phyloP scores from a whole-genome alignment of 2,797 vertebrate species.

The Buceros bicornis region DNA sequence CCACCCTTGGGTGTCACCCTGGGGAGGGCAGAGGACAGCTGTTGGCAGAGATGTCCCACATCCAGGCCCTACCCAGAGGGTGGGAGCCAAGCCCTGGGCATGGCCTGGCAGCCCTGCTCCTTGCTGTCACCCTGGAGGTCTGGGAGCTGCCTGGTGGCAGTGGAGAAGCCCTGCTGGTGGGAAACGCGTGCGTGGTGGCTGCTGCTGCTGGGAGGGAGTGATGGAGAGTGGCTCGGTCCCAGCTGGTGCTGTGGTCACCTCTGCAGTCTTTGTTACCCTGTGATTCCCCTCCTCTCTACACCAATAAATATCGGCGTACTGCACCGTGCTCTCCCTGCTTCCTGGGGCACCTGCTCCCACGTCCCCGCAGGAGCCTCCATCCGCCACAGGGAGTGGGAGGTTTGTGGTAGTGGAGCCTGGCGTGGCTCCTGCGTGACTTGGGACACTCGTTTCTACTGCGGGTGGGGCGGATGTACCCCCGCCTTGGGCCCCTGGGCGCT shows the following conservation, averaged over 20 bases:
- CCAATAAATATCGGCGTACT: conserved; percentile 66
- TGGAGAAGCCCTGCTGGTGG: not conserved
- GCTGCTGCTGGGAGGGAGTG: not conserved
- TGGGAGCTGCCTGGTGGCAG: not conserved
- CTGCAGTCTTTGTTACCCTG: conserved; percentile 29
- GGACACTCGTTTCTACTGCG: not conserved
- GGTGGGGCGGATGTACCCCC: fast-evolving
- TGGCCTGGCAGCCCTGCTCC: not conserved
- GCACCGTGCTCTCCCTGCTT: not conserved
- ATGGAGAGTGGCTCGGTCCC: not conserved
- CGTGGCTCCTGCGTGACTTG: not conserved
- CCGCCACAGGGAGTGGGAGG: not conserved
- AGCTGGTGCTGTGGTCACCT: not conserved
- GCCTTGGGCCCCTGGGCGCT: not conserved
- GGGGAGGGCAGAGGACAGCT: not conserved
- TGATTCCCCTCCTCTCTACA: not conserved
- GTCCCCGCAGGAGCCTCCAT: not conserved
- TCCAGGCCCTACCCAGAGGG: not conserved
- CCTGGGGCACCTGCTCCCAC: not conserved
- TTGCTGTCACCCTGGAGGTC: not conserved
- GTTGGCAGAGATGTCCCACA: not conserved
- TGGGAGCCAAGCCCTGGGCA: not conserved
- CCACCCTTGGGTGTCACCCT: not conserved
- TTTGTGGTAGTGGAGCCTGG: not conserved
- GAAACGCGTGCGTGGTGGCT: fast-evolving